Evolutionary conservation across 2,113 vertebrate species (phyloP).

Genomic region (Saccopteryx leptura): DNA sequence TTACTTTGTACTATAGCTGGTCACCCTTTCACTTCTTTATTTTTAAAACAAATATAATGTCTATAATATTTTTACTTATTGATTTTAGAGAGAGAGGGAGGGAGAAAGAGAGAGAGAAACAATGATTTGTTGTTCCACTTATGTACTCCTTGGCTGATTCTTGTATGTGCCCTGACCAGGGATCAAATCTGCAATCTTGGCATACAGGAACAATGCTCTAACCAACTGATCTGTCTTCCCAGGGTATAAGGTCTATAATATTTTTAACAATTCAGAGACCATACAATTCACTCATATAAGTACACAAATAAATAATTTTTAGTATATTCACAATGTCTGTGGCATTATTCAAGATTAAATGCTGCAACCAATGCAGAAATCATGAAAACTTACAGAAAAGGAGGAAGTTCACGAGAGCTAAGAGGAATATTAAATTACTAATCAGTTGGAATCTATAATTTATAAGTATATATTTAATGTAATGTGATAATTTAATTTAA

Average conservation of each 20-base stretch:
- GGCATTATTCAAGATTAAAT: neutral
- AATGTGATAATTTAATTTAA: neutral
- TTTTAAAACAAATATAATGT: slow-evolving; percentile 51
- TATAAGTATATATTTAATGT: neutral
- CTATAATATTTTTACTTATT: neutral
- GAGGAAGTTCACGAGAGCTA: neutral
- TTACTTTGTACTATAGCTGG: neutral
- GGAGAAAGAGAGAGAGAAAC: no score
- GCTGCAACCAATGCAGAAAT: neutral
- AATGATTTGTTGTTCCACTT: no score
- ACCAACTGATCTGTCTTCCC: no score
- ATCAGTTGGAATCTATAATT: neutral
- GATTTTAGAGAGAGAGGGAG: no score
- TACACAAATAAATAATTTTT: neutral
- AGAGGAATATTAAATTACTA: neutral
- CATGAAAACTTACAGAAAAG: slow-evolving; percentile 32
- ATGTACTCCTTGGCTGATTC: no score
- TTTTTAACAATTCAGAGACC: slow-evolving; percentile 2
- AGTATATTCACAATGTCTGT: neutral
- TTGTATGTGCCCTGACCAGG: no score
- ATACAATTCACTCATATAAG: neutral
- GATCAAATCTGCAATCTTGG: no score
- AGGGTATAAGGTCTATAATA: neutral
- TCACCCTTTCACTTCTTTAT: neutral
- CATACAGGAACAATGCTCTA: no score